Base-by-base conservation (phyloP, 2,888 invertebrate genomes). In the Tiphia femorata region DNA sequence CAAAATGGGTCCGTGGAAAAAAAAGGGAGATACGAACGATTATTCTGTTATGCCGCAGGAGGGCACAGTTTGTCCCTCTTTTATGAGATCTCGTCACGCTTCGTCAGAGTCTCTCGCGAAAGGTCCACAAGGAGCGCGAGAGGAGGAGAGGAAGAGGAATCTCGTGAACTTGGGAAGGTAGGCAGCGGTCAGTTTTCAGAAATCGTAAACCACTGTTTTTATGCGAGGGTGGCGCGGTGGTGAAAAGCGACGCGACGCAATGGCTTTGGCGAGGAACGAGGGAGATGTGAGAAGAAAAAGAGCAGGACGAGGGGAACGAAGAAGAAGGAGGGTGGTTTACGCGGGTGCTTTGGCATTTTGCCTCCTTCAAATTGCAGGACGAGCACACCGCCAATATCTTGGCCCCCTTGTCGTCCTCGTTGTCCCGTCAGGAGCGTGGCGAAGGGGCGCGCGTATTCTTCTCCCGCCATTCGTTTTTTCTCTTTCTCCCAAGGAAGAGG, bases 121-220 rank as follows among this genome's bases (percentile, higher is more conserved):
- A 40, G n/a, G n/a, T n/a, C n/a, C n/a, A n/a, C n/a, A n/a, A n/a
- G 5, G n/a, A 19, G 17, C 27, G 20, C 16, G 40, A 5, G 8
- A 10, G 4, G 16, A 25, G 40, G 21, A 10, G 14, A 43, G 16
- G 30, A 12, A 23, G 37, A 46, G 37, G 33, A 20, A n/a, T 16
- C 38, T 37, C 29, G 17, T 17, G 20, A 8, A 20, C 7, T 10
- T 19, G 30, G 8, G 23, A 37, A 49, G 37, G 23, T 41, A 27
- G 38, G 49, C 14, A 30, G 17, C 42, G 58, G 55, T 46, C 57
- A 55, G 58, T 70, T 70, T 70, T 56, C 53, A 63, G 65, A 62
- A 70, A 70, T 70, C 70, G 61, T 67, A 67, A 67, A 70, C 49
- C 44, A 41, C 8, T 21, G 60, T 54, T 67, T 70, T 70, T 64